These are phyloP conservation scores for Drepanosiphum platanoidis DNA, from an alignment of 2,888 invertebrate species.

Conservation along the genomic window DNA sequence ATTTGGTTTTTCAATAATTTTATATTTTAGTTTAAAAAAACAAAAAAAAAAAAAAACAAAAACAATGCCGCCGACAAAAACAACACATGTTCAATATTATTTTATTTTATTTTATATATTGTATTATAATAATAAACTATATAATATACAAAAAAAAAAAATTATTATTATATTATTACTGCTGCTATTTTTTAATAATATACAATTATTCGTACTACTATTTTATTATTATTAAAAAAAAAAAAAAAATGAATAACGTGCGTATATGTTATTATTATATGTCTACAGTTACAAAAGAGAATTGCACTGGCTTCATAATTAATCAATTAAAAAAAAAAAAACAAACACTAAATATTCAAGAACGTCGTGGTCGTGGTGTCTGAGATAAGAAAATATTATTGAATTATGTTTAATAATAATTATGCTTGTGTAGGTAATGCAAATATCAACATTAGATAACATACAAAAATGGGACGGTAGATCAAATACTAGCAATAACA, in stretches of 20 bases:
- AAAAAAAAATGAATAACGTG: no score
- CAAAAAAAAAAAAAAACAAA: conserved; percentile 12
- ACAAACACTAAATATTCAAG: neutral
- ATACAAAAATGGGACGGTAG: neutral
- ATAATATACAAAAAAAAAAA: neutral
- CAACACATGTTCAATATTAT: conserved; percentile 35
- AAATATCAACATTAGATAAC: neutral
- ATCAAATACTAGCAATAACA: neutral
- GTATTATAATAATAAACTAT: conserved; percentile 50
- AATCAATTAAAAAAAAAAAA: neutral
- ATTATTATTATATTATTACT: conserved; percentile 11
- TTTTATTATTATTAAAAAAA: neutral
- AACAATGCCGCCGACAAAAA: conserved; percentile 15
- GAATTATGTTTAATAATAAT: neutral
- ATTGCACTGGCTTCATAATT: neutral
- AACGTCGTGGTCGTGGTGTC: no score
- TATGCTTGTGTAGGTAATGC: neutral
- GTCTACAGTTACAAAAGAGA: neutral
- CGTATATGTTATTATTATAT: no score
- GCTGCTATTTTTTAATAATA: conserved; percentile 27
- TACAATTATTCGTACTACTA: conserved; percentile 4
- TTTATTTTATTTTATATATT: conserved; percentile 31
- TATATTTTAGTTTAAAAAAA: conserved; percentile 45
- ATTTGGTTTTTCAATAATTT: conserved; percentile 40
- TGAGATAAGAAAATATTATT: neutral